Conservation (phyloP, 2,888 invertebrate genomes). For the Parelbella ahira region DNA sequence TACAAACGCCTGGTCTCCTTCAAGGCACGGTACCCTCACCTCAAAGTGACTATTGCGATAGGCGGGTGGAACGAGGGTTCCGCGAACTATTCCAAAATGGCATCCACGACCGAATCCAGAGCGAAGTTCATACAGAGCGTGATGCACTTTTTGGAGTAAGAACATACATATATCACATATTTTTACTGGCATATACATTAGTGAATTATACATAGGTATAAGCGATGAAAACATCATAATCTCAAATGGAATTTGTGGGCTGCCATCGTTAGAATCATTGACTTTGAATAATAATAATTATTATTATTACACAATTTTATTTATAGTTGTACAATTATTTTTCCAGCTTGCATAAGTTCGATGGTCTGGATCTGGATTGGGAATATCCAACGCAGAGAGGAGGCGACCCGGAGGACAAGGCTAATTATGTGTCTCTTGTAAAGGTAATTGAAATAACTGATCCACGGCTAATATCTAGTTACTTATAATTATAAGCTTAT, state of each 20-base stretch:
- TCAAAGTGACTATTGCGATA: conserved; percentile 89
- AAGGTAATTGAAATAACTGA: conserved; percentile 74
- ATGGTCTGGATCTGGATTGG: conserved; percentile 91
- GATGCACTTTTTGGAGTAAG: conserved; percentile 83
- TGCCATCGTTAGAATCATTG: no score
- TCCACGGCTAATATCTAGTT: no score
- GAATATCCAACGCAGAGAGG: conserved; percentile 91
- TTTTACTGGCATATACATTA: no score
- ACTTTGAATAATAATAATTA: no score
- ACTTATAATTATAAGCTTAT: no score
- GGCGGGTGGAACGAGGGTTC: conserved; percentile 97
- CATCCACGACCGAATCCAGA: conserved; percentile 82
- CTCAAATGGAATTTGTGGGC: no score
- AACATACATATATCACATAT: no score
- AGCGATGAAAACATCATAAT: no score
- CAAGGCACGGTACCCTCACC: conserved; percentile 84
- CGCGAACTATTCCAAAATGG: conserved; percentile 82
- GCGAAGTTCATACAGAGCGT: conserved; percentile 85
- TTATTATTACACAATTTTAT: no score
- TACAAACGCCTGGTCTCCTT: conserved; percentile 84
- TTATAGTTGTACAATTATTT: no score
- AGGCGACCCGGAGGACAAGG: conserved; percentile 86
- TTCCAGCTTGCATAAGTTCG: conserved; percentile 86
- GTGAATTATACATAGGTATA: no score
- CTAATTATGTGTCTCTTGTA: conserved; percentile 88